Percentiles rank a stretch among this genome's conserved stretches.
Conservation (phyloP, 92 coral and sea anemone genomes). For the Chrysogorgia sp. region DNA sequence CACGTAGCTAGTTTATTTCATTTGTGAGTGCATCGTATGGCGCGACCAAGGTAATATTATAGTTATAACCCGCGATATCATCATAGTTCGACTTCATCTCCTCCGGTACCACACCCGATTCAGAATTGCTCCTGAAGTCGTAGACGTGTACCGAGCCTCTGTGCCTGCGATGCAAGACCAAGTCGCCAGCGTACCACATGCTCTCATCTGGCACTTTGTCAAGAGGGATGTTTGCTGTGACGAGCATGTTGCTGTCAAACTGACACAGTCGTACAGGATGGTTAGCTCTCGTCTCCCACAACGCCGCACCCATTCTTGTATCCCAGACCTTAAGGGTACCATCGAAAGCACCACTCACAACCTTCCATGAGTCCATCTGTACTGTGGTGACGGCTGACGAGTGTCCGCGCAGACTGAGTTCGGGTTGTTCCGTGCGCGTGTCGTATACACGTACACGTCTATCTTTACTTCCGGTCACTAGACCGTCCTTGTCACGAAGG, state of each 20-base stretch:
- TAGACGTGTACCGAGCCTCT: conserved; percentile 76
- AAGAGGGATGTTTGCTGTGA: conserved; percentile 81
- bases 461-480: conserved; percentile 89
- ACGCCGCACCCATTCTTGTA: conserved; percentile 73
- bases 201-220: conserved; percentile 68
- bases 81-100: conserved; percentile 87
- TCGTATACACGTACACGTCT: conserved; percentile 85
- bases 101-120: conserved; percentile 77
- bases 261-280: conserved; percentile 85
- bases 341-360: conserved; percentile 89
- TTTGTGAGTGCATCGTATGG: conserved; percentile 73
- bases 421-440: conserved; percentile 72
- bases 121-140: conserved; percentile 71
- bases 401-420: conserved; percentile 77
- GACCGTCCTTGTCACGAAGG: conserved; percentile 65
- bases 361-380: conserved; percentile 93
- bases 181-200: conserved; percentile 91
- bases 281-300: conserved; percentile 88
- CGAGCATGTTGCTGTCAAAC: conserved; percentile 66
- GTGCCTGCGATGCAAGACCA: conserved; percentile 88
- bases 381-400: conserved; percentile 76
- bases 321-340: conserved; percentile 96
- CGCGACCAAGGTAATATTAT: conserved; percentile 81
- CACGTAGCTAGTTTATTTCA: conserved; percentile 23
- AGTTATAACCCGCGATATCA: conserved; percentile 89